Evolutionary conservation across 2,113 vertebrate species (phyloP), one percentile per base, ranked within the genome.

Genomic region (Lamprologus callipterus): DNA sequence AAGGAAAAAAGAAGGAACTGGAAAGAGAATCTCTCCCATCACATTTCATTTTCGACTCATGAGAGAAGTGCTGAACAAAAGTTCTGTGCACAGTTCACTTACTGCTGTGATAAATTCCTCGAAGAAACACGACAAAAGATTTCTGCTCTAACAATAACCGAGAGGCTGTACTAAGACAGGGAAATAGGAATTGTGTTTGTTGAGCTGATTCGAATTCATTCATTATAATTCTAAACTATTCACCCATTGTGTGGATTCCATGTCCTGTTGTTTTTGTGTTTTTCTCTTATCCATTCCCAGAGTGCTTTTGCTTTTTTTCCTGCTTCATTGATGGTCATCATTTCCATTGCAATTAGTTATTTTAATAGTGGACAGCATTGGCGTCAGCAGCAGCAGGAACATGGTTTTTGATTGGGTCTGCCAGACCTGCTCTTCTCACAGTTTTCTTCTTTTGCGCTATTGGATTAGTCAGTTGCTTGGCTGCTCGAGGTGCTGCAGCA

Each of bases 261-360:
- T 55, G 68, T 83, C 42, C 78, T 60, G 53, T 33, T 33, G 17
- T 83, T 40, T 87, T 87, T 83, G 17, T 83, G 45, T 87, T 87
- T 83, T 21, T 12, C 53, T 51, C 85, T 89, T 92, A 83, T 78
- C 82, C 83, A 53, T 81, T 85, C 68, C 49, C 82, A 86, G 57
- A 86, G 35, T 3, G 31, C 84, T 45, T 23, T 70, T 73, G 5
- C 21, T 23, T 16, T 42, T 84, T 84, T 92, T 19, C 88, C 84
- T 51, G 23, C 75, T 84, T 87, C 68, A 82, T 84, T 75, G 65
- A 83, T 23, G 21, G 58, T 85, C 90, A 92, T 91, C 28, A 84
- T 92, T 95, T 93, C 93, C 92, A 90, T 91, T 92, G 84, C 84
- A 90, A 75, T 80, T 82, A 68, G 47, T 37, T 85, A 88, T 90